These are phyloP conservation scores for Remorina albescens DNA, from an alignment of 2,797 vertebrate species.

Conservation along the genomic window DNA sequence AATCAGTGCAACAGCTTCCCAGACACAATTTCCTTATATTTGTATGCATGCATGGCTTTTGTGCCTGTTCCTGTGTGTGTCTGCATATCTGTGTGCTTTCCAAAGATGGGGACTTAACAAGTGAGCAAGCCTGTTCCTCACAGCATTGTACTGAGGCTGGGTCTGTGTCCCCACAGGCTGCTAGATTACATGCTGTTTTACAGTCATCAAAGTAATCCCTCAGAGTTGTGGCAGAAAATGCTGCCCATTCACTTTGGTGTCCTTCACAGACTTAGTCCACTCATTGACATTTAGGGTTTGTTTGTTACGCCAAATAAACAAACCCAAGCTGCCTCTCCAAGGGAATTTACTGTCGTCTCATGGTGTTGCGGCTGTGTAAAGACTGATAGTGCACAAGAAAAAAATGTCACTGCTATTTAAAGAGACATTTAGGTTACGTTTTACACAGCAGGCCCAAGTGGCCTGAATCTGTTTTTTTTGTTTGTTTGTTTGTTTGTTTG, in stretches of 20 bases:
- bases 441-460: too few species aligned
- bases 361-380: slow-evolving; percentile 47
- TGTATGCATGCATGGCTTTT: slow-evolving; percentile 43
- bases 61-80: slow-evolving; percentile 49
- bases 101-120: slow-evolving; percentile 74
- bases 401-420: slow-evolving; percentile 62
- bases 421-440: too few species aligned
- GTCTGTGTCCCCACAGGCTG: slow-evolving; percentile 80
- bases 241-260: slow-evolving; percentile 80
- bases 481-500: too few species aligned
- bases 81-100: slow-evolving; percentile 66
- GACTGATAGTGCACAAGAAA: slow-evolving; percentile 56
- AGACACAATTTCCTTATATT: slow-evolving; percentile 45
- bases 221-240: slow-evolving; percentile 79
- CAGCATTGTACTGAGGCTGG: slow-evolving; percentile 76
- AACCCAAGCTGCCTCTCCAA: slow-evolving; percentile 57
- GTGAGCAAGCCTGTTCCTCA: slow-evolving; percentile 72
- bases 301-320: slow-evolving; percentile 79
- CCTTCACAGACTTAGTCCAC: slow-evolving; percentile 83
- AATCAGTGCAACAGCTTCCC: slow-evolving; percentile 72
- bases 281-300: slow-evolving; percentile 84
- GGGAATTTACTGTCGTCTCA: slow-evolving; percentile 67
- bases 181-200: slow-evolving; percentile 87
- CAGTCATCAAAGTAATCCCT: slow-evolving; percentile 84
- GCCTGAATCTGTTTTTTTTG: too few species aligned